phyloP scores from a whole-genome alignment of 2,113 vertebrate species.

The Erythrocercus mccallii region DNA sequence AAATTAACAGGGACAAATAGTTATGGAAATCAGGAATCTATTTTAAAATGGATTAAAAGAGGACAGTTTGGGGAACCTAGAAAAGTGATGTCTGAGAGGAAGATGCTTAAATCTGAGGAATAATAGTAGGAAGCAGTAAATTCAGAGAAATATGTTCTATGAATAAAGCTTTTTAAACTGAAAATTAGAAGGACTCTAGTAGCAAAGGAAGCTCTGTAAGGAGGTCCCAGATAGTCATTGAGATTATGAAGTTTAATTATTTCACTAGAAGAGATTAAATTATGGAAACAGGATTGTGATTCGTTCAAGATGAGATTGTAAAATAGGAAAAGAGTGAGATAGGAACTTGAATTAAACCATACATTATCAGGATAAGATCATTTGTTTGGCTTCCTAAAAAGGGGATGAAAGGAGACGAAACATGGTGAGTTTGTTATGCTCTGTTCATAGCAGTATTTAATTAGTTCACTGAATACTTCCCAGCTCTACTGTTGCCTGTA shows the following conservation, averaged over 20 bases:
- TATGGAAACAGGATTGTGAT: background rate
- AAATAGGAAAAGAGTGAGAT: background rate
- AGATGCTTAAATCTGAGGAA: background rate
- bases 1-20: background rate
- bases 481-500: background rate
- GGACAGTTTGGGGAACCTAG: background rate
- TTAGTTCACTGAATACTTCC: background rate
- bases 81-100: background rate
- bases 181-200: background rate
- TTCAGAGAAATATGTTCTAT: background rate
- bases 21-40: background rate
- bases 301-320: background rate
- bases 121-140: background rate
- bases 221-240: background rate
- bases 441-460: background rate
- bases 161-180: background rate
- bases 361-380: background rate
- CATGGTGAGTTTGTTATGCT: background rate
- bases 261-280: background rate
- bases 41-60: background rate
- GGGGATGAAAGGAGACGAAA: background rate
- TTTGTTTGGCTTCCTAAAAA: background rate
- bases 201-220: background rate
- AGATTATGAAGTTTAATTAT: background rate
- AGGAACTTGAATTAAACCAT: background rate